These are phyloP conservation scores for Chymomyza costata DNA, from an alignment of 1,140 invertebrate species.

Conservation along the genomic window DNA sequence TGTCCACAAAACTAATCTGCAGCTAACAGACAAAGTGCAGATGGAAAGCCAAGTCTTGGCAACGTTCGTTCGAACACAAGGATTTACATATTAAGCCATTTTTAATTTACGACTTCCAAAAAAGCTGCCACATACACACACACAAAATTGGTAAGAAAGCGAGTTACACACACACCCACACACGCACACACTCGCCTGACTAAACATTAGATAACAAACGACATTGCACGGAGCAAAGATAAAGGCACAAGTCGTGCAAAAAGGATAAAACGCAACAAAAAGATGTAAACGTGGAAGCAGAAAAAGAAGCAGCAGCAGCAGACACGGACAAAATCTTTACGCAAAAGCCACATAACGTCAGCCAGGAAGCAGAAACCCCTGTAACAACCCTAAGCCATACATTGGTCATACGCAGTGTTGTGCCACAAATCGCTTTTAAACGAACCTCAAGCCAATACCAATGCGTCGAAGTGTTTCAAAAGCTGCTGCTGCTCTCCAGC, in stretches of 20 bases:
- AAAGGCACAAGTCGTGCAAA: constrained; percentile 51
- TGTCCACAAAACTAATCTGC: constrained; percentile 69
- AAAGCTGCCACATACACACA: constrained; percentile 28
- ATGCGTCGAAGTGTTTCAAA: too few species aligned
- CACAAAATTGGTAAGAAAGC: too few species aligned
- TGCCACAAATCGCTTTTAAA: too few species aligned
- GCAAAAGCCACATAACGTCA: constrained; percentile 46
- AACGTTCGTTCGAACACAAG: constrained; percentile 26
- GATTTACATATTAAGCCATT: constrained; percentile 73
- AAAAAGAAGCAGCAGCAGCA: neutral
- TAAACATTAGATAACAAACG: constrained; percentile 62
- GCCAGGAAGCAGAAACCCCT: neutral
- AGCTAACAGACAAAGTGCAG: constrained; percentile 19
- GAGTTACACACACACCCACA: too few species aligned
- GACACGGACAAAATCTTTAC: constrained; percentile 39
- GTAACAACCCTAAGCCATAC: too few species aligned
- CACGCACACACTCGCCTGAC: constrained; percentile 35
- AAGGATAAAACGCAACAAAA: constrained; percentile 49
- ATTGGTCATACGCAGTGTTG: too few species aligned
- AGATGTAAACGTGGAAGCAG: neutral
- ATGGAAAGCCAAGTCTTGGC: too few species aligned
- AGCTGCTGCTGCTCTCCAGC: too few species aligned
- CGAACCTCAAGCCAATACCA: too few species aligned
- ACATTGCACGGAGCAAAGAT: constrained; percentile 52
- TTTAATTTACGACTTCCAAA: constrained; percentile 71